Base-by-base conservation (phyloP, 2,797 vertebrate species). In the Gymnodraco acuticeps region DNA sequence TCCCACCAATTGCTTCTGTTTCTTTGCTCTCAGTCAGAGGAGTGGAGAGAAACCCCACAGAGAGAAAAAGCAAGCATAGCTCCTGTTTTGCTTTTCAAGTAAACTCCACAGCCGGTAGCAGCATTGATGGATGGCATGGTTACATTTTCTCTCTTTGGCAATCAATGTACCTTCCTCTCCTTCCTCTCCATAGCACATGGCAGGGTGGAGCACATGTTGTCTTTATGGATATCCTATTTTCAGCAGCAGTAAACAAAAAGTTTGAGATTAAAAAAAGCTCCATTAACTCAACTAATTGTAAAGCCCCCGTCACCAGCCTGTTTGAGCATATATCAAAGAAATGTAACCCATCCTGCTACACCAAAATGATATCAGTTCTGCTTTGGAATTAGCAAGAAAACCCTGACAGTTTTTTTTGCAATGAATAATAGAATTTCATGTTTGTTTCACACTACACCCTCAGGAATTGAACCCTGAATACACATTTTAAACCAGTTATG, bases 371-470 rank as follows among this genome's bases (percentile, higher is more conserved):
- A 70, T 63, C 56, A 54, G 66, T 53, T 64, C 54, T 52, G 70
- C 74, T 77, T 62, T 38, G 19, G 64, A 88, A 86, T 87, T 78
- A 88, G 81, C 23, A 1, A 77, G 73, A 62, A 3, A 20, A 53
- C 55, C 73, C 61, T 68, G 73, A 82, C 77, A 75, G 75, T 79
- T 80, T 78, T 77, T 69, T 87, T 87, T 78, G 74, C 77, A n/a
- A 76, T 91, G 79, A 90, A 87, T 92, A 90, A 87, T 86, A 90
- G 82, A 78, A 89, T 74, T 88, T 80, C 66, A 76, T 80, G 83
- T 92, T 85, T 87, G 88, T 89, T 86, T 88, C 83, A 75, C 84
- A 46, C 77, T 70, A 33, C 76, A 64, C 85, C 90, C 85, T 77
- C 68, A 89, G 88, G 85, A 90, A 81, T 54, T 64, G 65, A 62